Evolutionary conservation across 2,888 invertebrate species (phyloP).

Genomic region (Habroteleia sp.): DNA sequence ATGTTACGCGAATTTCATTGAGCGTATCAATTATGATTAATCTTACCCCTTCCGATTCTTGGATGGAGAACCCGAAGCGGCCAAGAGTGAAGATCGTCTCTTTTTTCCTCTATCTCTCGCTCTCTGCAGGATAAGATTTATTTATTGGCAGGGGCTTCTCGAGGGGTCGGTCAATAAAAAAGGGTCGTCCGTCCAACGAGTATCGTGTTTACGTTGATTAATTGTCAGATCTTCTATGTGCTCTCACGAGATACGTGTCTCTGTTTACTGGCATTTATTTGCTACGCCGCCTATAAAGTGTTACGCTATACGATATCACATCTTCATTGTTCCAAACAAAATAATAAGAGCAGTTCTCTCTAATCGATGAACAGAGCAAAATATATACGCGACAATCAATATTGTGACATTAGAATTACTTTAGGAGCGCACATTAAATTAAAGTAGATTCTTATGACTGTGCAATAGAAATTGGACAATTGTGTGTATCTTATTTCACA

Average conservation of each 20-base stretch:
- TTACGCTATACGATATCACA: conserved; percentile 3
- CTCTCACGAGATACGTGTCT: conserved; percentile 58
- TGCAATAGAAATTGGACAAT: too few relatives aligned
- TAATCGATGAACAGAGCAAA: too few relatives aligned
- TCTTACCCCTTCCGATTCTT: conserved; percentile 47
- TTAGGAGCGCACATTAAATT: too few relatives aligned
- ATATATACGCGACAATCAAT: too few relatives aligned
- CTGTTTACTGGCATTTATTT: conserved; percentile 63
- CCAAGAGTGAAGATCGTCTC: conserved; percentile 60
- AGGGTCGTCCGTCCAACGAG: conserved; percentile 68
- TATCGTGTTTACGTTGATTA: conserved; percentile 74
- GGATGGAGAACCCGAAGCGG: conserved; percentile 27
- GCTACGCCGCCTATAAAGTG: conserved; percentile 45
- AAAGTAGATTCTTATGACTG: too few relatives aligned
- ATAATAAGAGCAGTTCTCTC: background rate
- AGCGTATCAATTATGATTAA: conserved; percentile 59
- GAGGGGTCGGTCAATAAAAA: conserved; percentile 71
- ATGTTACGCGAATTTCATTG: conserved; percentile 54
- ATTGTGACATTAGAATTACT: too few relatives aligned
- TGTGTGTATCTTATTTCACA: too few relatives aligned
- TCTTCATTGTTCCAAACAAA: conserved; percentile 8
- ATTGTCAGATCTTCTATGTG: conserved; percentile 71
- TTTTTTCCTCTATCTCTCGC: too few relatives aligned
- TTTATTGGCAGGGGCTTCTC: conserved; percentile 72
- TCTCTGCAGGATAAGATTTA: conserved; percentile 70